A percentile compares a stretch with the other conserved stretches of the same genome.
These are phyloP conservation scores for Drosophila barbarae DNA, from an alignment of 2,888 invertebrate genomes.

Conservation along the genomic window DNA sequence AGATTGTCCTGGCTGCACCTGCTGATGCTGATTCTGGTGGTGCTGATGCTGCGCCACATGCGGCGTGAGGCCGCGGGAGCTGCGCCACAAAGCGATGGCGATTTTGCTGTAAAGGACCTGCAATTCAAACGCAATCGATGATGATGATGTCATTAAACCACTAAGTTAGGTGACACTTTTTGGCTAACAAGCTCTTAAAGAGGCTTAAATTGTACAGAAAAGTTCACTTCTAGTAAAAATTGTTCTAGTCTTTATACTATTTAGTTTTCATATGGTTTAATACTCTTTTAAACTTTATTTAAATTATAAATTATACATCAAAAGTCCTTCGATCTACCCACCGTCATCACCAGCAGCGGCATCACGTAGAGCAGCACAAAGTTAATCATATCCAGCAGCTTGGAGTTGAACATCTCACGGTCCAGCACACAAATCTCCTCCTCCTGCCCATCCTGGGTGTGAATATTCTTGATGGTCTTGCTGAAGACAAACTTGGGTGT, in stretches of 20 bases:
- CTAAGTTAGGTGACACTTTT: too few species aligned
- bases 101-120: slow-evolving; percentile 91
- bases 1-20: slow-evolving; percentile 43
- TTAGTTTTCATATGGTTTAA: too few species aligned
- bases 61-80: slow-evolving; percentile 84
- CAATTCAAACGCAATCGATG: slow-evolving; percentile 6
- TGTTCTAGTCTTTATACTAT: too few species aligned
- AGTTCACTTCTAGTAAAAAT: background rate
- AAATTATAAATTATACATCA: background rate
- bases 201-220: background rate
- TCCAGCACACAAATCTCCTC: slow-evolving; percentile 86
- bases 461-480: slow-evolving; percentile 84
- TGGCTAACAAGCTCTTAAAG: background rate
- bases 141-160: slow-evolving; percentile 2
- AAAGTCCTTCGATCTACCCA: slow-evolving; percentile 78
- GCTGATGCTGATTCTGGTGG: slow-evolving; percentile 55
- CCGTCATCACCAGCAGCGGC: slow-evolving; percentile 90
- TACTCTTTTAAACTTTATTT: background rate
- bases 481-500: slow-evolving; percentile 92
- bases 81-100: slow-evolving; percentile 90
- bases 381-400: slow-evolving; percentile 89
- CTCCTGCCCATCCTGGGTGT: slow-evolving; percentile 77
- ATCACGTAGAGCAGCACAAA: slow-evolving; percentile 90
- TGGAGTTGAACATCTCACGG: slow-evolving; percentile 88
- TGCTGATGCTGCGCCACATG: slow-evolving; percentile 78